Evolutionary conservation across 2,797 vertebrate species (phyloP), one percentile per base, ranked within the genome.

Genomic region (Cryptoblepharus egeriae): DNA sequence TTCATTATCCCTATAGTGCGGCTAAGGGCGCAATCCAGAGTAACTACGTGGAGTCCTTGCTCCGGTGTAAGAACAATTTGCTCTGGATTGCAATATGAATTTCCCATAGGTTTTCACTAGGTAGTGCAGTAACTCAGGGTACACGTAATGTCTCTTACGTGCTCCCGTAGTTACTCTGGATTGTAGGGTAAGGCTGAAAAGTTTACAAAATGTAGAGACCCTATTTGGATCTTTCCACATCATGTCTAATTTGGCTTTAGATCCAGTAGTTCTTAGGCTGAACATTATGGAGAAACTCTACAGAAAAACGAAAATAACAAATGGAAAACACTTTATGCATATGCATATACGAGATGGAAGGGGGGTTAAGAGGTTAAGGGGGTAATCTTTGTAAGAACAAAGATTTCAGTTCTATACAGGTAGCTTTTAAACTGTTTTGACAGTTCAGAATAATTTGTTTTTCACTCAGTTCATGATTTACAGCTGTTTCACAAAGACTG

Each of bases 371-470:
- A 12, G 11, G 45, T 5, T 61, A 57, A 67, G 63, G 42, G 55
- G 39, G 60, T 85, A 35, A 68, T 28, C 16, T 79, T 78, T 81
- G 61, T 61, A 16, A 37, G 55, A 24, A 58, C 30, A 57, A 75
- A 82, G 45, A 70, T 70, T 64, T 70, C 79, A 75, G 57, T 82
- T 64, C 57, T 79, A 63, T 20, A n/a, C 32, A 24, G 3, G n/a
- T 64, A 20, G 26, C 12, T 77, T 76, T 57, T 52, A 77, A 81
- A 73, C 28, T 72, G 18, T 42, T 80, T 77, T 77, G 49, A 58
- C 37, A 68, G 2, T 78, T 69, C 69, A 77, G 80, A 67, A 64
- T 28, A 60, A 70, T 75, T 69, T 70, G 69, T 79, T 78, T 32
- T 75, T 81, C 6, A 2, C n/a, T 20, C 18, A 68, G n/a, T 74